These are phyloP conservation scores for Artibeus jamaicensis DNA, from an alignment of 2,797 vertebrate species.

Conservation along the genomic window DNA sequence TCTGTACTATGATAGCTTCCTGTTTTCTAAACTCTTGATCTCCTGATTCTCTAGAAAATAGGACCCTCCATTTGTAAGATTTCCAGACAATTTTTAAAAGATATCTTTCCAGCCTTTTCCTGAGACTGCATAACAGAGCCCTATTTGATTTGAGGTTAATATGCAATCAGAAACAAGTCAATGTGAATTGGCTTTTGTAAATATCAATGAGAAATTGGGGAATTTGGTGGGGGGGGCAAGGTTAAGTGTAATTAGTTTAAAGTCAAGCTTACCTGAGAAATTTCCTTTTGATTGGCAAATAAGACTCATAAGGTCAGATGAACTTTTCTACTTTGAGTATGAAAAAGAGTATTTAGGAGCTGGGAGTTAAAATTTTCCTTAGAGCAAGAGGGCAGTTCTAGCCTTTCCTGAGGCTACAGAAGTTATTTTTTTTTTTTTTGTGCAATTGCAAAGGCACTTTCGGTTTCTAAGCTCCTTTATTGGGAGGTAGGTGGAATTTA, in stretches of 20 bases:
- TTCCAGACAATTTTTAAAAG: background rate
- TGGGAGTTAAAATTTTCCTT: background rate
- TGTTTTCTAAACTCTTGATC: background rate
- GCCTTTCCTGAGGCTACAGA: background rate
- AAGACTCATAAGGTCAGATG: background rate
- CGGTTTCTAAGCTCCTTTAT: background rate
- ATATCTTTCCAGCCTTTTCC: background rate
- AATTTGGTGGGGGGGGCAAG: background rate
- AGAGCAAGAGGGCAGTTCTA: background rate
- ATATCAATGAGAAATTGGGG: background rate
- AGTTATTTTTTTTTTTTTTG: background rate
- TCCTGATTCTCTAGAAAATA: background rate
- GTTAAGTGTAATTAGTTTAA: background rate
- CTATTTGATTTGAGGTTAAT: constrained; percentile 41
- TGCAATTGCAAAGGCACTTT: background rate
- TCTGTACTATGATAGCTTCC: background rate
- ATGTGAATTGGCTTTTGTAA: constrained; percentile 33
- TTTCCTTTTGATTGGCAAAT: constrained; percentile 8
- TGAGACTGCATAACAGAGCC: background rate
- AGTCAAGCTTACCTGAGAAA: constrained; percentile 1
- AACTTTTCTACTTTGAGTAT: background rate
- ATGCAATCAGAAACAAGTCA: constrained; percentile 1
- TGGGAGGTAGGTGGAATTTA: background rate
- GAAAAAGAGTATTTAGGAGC: background rate
- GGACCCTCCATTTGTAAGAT: background rate